A percentile compares a stretch with the other conserved stretches of the same genome.
phyloP scores from a whole-genome alignment of 2,888 invertebrate species.

The Heliconius hortense region DNA sequence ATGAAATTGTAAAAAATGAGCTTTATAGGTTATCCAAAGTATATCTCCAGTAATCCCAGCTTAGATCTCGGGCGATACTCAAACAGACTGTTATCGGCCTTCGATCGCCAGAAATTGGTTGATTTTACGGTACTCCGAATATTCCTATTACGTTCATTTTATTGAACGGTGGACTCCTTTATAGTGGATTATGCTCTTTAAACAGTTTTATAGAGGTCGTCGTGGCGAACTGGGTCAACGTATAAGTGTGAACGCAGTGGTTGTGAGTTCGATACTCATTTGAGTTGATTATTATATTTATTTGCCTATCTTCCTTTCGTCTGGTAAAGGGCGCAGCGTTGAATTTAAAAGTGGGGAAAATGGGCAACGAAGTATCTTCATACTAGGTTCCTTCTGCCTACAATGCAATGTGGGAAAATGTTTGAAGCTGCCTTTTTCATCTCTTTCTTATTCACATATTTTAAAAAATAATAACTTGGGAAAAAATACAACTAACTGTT shows the following conservation, averaged over 20 bases:
- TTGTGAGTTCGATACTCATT: too few relatives aligned
- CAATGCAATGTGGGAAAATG: too few relatives aligned
- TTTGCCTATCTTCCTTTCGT: too few relatives aligned
- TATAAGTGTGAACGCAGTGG: not conserved
- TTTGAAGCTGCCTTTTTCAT: too few relatives aligned
- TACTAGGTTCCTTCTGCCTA: too few relatives aligned
- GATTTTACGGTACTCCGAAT: conserved; percentile 19
- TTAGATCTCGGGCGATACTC: conserved; percentile 13
- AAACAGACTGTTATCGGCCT: conserved; percentile 19
- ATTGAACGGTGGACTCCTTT: conserved; percentile 4
- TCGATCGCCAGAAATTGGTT: conserved; percentile 11
- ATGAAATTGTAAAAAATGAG: conserved; percentile 1
- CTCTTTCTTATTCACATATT: too few relatives aligned
- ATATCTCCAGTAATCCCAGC: not conserved
- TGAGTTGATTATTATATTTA: too few relatives aligned
- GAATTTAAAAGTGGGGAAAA: too few relatives aligned
- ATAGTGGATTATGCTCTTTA: not conserved
- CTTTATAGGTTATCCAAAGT: not conserved
- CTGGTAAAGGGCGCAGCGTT: too few relatives aligned
- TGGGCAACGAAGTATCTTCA: too few relatives aligned
- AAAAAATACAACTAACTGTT: too few relatives aligned
- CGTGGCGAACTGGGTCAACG: not conserved
- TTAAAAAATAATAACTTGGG: not conserved
- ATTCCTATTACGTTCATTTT: conserved; percentile 9
- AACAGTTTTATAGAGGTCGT: not conserved